Base-by-base conservation (phyloP, 2,113 vertebrate species). In the Dendropsophus ebraccatus region DNA sequence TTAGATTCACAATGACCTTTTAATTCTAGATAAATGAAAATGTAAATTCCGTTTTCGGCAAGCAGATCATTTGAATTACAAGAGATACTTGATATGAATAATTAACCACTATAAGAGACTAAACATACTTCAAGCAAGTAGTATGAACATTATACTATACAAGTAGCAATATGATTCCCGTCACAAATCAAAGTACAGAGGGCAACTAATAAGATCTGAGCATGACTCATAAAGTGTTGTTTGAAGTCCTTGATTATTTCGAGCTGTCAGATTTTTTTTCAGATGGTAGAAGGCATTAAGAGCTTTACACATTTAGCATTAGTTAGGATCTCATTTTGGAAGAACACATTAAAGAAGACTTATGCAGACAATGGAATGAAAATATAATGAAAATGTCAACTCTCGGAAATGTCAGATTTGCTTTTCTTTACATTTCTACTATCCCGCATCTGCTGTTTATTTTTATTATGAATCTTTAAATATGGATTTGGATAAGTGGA, bases 291-390 rank as follows among this genome's bases (percentile, higher is more conserved):
- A 88, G 7, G 81, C 87, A 87, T 84, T 84, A 87, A 85, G 84
- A 87, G 65, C 50, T 69, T 82, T 0, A 88, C 88, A 74, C 65
- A 56, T 50, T 78, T 62, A 83, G 74, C 50, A 70, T 79, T 81
- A 88, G 80, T 83, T 84, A 89, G 78, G 32, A 87, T 54, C 17
- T 84, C 52, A 72, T 88, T 88, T 50, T 80, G 67, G 87, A 73
- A 82, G 49, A 87, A 78, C 6, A 88, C n/a, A 87, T 85, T 89
- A 90, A 78, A 87, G 86, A 88, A 89, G n/a, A n/a, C 21, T 86
- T 56, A 10, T 13, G 13, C 60, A 49, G 88, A 56, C 62, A 87
- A 60, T 65, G n/a, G 72, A 88, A 84, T 14, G 9, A 90, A 87
- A 90, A 83, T 52, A 87, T 84, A 90, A 81, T 81, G 67, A 80